These are phyloP conservation scores for Pammene aurita DNA, from an alignment of 2,888 invertebrate species.

Conservation along the genomic window DNA sequence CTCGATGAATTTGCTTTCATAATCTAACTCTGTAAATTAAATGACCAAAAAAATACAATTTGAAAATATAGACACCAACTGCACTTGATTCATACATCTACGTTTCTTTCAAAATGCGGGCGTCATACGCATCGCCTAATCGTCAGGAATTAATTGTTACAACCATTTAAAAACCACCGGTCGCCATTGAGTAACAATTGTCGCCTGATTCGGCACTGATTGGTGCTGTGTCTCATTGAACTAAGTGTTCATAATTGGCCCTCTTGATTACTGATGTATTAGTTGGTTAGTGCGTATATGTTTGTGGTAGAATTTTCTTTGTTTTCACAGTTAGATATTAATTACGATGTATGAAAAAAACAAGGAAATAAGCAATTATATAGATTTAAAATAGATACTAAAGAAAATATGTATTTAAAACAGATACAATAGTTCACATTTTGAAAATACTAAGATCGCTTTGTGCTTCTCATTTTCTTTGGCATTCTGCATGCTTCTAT, in stretches of 20 bases:
- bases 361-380: too few relatives aligned
- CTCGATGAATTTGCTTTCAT: too few relatives aligned
- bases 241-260: conserved; percentile 47
- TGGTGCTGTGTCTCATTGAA: conserved; percentile 71
- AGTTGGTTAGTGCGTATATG: neutral
- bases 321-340: neutral
- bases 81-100: conserved; percentile 50
- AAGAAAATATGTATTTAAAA: too few relatives aligned
- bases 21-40: too few relatives aligned
- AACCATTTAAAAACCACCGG: conserved; percentile 81
- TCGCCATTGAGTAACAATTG: conserved; percentile 75
- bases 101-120: conserved; percentile 75
- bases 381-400: too few relatives aligned
- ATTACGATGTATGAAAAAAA: too few relatives aligned
- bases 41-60: neutral
- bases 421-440: too few relatives aligned
- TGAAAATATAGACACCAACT: neutral
- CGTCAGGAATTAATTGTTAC: conserved; percentile 83
- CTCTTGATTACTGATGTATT: conserved; percentile 22
- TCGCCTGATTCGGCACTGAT: conserved; percentile 71
- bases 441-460: too few relatives aligned
- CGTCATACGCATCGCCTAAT: conserved; percentile 72
- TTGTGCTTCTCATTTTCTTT: too few relatives aligned
- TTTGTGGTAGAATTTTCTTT: neutral
- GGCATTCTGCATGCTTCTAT: too few relatives aligned